Percentiles rank a stretch among this genome's conserved stretches.
Conservation (phyloP, 35 echinoderm and acorn worm genomes). For the Lytechinus variegatus region DNA sequence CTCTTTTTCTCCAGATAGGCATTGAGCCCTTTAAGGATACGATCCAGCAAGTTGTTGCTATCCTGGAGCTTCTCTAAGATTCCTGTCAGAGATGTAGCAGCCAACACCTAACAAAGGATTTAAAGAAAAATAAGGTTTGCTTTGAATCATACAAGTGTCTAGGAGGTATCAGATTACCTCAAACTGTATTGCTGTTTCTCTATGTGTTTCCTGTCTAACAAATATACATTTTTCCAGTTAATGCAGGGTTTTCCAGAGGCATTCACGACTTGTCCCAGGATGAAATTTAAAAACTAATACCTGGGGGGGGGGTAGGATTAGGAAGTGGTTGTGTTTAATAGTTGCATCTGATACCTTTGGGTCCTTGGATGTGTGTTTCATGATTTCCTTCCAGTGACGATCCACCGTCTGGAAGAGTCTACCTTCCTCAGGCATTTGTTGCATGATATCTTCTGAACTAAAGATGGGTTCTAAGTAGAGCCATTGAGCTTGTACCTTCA, state of each 20-base stretch:
- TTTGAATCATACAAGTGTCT: neutral
- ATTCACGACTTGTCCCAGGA: neutral
- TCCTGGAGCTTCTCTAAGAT: conserved; percentile 93
- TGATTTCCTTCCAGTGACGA: conserved; percentile 96
- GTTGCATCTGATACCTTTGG: conserved; percentile 64
- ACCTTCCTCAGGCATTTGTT: conserved; percentile 99
- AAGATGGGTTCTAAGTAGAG: conserved; percentile 99
- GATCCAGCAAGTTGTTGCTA: conserved; percentile 93
- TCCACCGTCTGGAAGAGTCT: conserved; percentile 96
- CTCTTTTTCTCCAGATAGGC: conserved; percentile 99
- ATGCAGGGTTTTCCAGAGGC: too few relatives aligned
- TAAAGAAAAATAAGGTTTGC: neutral
- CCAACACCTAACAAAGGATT: conserved; percentile 66
- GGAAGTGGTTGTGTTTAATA: neutral
- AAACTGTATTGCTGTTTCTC: neutral
- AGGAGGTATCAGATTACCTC: neutral
- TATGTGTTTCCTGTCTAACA: neutral
- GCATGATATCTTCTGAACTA: conserved; percentile 99
- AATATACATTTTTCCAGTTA: neutral
- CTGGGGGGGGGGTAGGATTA: too few relatives aligned
- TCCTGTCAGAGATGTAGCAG: conserved; percentile 87
- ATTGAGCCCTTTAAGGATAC: conserved; percentile 97
- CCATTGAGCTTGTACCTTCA: conserved; percentile 99
- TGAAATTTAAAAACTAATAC: neutral
- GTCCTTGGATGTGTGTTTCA: conserved; percentile 96